Conservation (phyloP, 2,113 vertebrate species). For the Lonchura striata region DNA sequence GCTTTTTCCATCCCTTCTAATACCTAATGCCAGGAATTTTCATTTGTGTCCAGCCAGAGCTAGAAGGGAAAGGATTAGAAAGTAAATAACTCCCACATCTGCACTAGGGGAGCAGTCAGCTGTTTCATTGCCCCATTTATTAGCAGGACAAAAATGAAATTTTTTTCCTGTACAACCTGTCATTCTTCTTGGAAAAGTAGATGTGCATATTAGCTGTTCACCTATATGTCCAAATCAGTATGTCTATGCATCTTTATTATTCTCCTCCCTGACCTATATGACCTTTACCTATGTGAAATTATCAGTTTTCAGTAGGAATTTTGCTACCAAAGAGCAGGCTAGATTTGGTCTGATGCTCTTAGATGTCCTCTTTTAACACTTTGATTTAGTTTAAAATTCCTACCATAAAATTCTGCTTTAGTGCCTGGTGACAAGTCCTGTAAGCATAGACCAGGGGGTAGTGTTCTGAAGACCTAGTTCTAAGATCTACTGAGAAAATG, state of each 20-base stretch:
- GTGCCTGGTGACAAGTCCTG: not conserved
- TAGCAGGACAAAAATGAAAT: conserved; percentile 69
- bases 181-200: conserved; percentile 2
- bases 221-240: not conserved
- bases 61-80: conserved; percentile 83
- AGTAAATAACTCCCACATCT: conserved; percentile 83
- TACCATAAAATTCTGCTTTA: not conserved
- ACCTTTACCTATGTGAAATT: not conserved
- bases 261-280: not conserved
- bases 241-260: not conserved
- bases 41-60: conserved; percentile 76
- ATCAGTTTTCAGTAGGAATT: not conserved
- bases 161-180: not conserved
- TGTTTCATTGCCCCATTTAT: conserved; percentile 81
- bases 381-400: not conserved
- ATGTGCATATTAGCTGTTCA: not conserved
- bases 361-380: not conserved
- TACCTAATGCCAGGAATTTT: conserved; percentile 70
- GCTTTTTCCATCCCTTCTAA: conserved; percentile 71
- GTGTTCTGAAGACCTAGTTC: not conserved
- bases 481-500: not conserved
- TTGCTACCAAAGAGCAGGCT: not conserved
- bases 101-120: conserved; percentile 79
- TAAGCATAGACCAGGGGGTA: not conserved
- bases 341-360: not conserved